phyloP scores from a whole-genome alignment of 2,113 vertebrate species.

The Epinephelus lanceolatus region DNA sequence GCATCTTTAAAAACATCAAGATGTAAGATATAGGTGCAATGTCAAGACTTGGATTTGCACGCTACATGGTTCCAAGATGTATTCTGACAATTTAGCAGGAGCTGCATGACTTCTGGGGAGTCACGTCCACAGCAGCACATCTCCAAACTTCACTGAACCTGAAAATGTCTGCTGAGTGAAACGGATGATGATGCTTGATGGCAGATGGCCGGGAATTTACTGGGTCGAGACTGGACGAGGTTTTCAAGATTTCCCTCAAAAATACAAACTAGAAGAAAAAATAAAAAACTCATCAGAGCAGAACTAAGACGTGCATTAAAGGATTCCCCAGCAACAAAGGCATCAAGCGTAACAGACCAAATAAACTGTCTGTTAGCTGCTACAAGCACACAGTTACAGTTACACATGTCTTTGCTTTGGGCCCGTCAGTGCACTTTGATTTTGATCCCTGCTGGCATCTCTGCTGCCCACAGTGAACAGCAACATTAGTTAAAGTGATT shows the following conservation, averaged over 20 bases:
- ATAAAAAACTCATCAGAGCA: constrained; percentile 35
- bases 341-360: constrained; percentile 36
- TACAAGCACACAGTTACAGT: constrained; percentile 24
- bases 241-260: constrained; percentile 31
- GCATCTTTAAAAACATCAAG: not conserved
- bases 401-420: constrained; percentile 31
- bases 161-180: constrained; percentile 37
- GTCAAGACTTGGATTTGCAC: constrained; percentile 8
- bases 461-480: constrained; percentile 53
- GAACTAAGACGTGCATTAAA: constrained; percentile 52
- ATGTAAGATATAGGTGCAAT: not conserved
- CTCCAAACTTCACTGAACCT: constrained; percentile 36
- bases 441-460: constrained; percentile 56
- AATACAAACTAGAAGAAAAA: not conserved
- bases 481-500: constrained; percentile 67
- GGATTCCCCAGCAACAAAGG: constrained; percentile 51
- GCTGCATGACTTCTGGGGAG: constrained; percentile 22
- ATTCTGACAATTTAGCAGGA: constrained; percentile 21
- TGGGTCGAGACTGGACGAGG: constrained; percentile 11
- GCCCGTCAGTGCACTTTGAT: constrained; percentile 55
- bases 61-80: not conserved
- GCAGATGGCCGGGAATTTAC: constrained; percentile 42
- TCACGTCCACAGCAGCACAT: not conserved
- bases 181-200: constrained; percentile 37
- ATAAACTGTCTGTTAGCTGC: constrained; percentile 51